A percentile compares a stretch with the other conserved stretches of the same genome.
Evolutionary conservation across 2,113 vertebrate genomes (phyloP).

Genomic region (Ceuthmochares aereus): DNA sequence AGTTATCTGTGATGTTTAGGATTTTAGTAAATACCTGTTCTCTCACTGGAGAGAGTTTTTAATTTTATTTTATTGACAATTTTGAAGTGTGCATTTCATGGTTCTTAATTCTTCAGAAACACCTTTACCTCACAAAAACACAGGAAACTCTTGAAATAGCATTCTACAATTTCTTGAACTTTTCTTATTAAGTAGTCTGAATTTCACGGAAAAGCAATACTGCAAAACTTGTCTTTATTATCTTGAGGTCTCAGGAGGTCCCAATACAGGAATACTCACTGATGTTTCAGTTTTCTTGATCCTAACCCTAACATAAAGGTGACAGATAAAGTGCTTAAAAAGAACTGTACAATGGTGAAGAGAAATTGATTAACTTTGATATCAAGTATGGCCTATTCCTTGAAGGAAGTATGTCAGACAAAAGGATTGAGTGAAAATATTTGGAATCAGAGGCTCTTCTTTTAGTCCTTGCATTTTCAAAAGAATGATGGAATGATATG

Average conservation of each 20-base stretch:
- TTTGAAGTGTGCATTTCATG: not conserved
- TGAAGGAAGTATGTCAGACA: not conserved
- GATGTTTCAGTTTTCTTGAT: not conserved
- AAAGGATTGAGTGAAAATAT: not conserved
- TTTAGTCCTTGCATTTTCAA: not conserved
- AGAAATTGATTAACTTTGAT: not conserved
- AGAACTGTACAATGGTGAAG: not conserved
- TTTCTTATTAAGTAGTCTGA: not conserved
- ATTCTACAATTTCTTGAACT: not conserved
- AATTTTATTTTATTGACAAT: not conserved
- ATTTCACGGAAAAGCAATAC: slow-evolving; percentile 1
- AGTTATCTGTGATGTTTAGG: not conserved
- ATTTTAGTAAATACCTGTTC: not conserved
- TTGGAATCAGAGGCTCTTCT: not conserved
- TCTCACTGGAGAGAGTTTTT: not conserved
- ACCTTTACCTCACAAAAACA: not conserved
- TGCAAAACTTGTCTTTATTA: not conserved
- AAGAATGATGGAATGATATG: not conserved
- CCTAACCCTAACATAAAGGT: not conserved
- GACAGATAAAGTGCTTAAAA: not conserved
- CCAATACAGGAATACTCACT: not conserved
- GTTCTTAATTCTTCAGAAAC: not conserved
- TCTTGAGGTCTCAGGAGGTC: not conserved
- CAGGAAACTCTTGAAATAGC: not conserved
- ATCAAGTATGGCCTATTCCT: not conserved